phyloP scores from a whole-genome alignment of 37 sponge, comb jelly and placozoan species.

The Aplysina aerophoba region DNA sequence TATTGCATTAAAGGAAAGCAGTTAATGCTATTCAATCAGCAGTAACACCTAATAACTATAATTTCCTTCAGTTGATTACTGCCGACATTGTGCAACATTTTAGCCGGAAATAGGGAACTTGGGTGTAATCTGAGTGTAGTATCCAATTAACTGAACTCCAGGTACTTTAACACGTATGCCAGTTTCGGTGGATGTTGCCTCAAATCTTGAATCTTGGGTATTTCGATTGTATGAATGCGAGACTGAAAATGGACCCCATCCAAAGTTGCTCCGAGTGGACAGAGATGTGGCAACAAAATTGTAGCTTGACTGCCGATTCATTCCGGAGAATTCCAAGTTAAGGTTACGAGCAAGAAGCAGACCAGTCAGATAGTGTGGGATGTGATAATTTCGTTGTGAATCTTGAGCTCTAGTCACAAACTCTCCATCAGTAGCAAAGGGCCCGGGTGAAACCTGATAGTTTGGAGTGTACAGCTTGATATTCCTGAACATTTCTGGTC shows the following conservation, averaged over 20 bases:
- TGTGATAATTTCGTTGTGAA: neutral
- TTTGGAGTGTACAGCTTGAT: neutral
- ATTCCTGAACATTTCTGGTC: conserved; percentile 45
- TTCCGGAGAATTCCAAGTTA: neutral
- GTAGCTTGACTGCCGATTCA: neutral
- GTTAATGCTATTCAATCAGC: too few species aligned
- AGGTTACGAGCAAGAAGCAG: conserved; percentile 2
- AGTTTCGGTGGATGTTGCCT: neutral
- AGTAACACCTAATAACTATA: too few species aligned
- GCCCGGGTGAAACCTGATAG: too few species aligned
- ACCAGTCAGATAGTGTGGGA: conserved; percentile 14
- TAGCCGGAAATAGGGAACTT: neutral
- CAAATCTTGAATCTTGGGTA: neutral
- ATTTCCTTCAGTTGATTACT: too few species aligned
- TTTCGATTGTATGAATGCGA: too few species aligned
- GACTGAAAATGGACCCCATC: neutral
- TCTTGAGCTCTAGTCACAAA: too few species aligned
- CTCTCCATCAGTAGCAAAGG: too few species aligned
- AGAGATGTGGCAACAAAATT: neutral
- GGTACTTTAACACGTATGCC: neutral
- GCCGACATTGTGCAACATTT: too few species aligned
- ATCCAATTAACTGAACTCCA: conserved; percentile 27
- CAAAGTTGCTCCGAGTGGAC: neutral
- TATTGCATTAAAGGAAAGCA: too few species aligned
- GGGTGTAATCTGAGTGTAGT: conserved; percentile 15